Conservation (phyloP, 2,888 invertebrate genomes). For the Noctuana brunneofusca region DNA sequence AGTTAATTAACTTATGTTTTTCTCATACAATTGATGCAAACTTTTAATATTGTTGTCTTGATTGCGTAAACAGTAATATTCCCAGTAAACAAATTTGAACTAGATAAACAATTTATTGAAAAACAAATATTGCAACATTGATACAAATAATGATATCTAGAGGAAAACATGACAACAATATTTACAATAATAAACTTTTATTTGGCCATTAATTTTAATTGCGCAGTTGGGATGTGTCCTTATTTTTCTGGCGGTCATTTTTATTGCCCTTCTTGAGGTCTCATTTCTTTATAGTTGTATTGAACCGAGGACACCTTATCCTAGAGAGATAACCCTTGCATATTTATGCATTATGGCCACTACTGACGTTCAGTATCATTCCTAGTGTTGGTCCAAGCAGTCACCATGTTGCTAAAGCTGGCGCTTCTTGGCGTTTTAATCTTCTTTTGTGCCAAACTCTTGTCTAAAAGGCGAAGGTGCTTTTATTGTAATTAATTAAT, state of each 20-base stretch:
- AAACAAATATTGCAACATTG: conserved; percentile 25
- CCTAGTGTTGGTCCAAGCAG: conserved; percentile 41
- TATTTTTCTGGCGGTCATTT: conserved; percentile 36
- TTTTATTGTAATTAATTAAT: conserved; percentile 52
- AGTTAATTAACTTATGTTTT: conserved; percentile 2
- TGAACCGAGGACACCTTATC: conserved; percentile 43
- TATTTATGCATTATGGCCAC: conserved; percentile 38
- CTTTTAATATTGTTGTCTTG: conserved; percentile 3
- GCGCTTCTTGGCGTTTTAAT: conserved; percentile 65
- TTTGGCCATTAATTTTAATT: conserved; percentile 8
- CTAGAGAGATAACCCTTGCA: conserved; percentile 46
- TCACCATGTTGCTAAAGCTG: conserved; percentile 69
- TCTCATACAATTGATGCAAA: conserved; percentile 1
- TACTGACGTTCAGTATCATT: conserved; percentile 47
- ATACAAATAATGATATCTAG: not conserved
- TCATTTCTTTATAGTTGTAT: conserved; percentile 47
- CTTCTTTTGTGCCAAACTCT: conserved; percentile 67
- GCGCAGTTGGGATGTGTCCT: conserved; percentile 38
- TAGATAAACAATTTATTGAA: conserved; percentile 17
- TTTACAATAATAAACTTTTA: conserved; percentile 9
- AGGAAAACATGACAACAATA: not conserved
- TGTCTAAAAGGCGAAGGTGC: conserved; percentile 53
- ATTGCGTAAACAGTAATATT: conserved; percentile 25
- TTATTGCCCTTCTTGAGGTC: conserved; percentile 45
- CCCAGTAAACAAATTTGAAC: conserved; percentile 24